Percentiles rank a stretch among this genome's conserved stretches.
These are phyloP conservation scores for Melanogrammus aeglefinus DNA, from an alignment of 2,797 vertebrate genomes.

Conservation along the genomic window DNA sequence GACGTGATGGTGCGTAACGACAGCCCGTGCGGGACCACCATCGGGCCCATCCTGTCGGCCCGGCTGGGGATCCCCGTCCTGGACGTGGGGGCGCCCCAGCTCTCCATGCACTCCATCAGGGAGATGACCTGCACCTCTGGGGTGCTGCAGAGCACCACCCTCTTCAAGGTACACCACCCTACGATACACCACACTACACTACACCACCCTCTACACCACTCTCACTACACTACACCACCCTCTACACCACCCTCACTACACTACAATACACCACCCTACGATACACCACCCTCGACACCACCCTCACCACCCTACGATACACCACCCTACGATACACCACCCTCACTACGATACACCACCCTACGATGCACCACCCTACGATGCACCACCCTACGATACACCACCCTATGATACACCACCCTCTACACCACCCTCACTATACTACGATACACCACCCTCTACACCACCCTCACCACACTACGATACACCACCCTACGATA, in stretches of 20 bases:
- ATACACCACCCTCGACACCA: neutral
- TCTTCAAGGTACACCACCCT: constrained; percentile 88
- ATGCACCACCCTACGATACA: neutral
- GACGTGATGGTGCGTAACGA: constrained; percentile 97
- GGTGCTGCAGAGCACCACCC: constrained; percentile 85
- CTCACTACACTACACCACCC: neutral
- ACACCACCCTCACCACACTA: too few relatives aligned
- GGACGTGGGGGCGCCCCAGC: constrained; percentile 89
- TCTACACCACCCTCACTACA: neutral
- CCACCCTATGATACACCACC: neutral
- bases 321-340: neutral
- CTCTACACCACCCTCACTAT: too few relatives aligned
- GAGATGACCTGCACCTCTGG: constrained; percentile 96
- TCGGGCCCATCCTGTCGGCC: constrained; percentile 90
- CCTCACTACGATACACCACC: neutral
- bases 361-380: neutral
- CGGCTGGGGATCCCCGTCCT: constrained; percentile 88
- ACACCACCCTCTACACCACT: neutral
- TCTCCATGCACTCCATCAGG: constrained; percentile 97
- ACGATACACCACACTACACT: neutral
- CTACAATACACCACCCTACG: neutral
- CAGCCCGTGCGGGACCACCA: constrained; percentile 88
- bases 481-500: too few relatives aligned
- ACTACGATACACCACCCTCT: too few relatives aligned
- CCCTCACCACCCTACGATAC: neutral